Conservation (phyloP, 35 echinoderm and acorn worm genomes). For the Holothuria glaberrima region DNA sequence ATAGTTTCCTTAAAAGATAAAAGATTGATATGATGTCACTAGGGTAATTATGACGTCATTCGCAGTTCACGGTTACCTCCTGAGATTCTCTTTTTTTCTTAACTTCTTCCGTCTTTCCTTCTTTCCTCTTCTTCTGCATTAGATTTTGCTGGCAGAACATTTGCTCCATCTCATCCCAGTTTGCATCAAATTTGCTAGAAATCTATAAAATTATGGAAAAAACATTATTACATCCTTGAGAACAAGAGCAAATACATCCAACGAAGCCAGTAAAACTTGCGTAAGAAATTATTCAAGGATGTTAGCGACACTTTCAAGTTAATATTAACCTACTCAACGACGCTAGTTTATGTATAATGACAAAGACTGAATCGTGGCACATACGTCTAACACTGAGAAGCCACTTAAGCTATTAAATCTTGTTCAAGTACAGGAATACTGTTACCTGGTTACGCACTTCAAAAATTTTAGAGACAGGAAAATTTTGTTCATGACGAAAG, state of each 20-base stretch:
- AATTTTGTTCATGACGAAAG: no score
- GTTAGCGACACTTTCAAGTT: not conserved
- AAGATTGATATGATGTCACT: no score
- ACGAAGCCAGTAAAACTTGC: not conserved
- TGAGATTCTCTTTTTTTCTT: constrained; percentile 91
- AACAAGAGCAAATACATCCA: not conserved
- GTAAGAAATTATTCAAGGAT: not conserved
- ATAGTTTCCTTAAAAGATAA: no score
- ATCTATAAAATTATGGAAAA: constrained; percentile 50
- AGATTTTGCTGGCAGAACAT: constrained; percentile 88
- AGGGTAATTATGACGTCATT: no score
- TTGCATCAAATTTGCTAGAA: constrained; percentile 75
- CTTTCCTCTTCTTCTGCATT: constrained; percentile 68
- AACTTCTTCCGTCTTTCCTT: constrained; percentile 77
- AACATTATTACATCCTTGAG: not conserved
- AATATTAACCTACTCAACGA: no score
- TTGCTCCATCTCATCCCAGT: constrained; percentile 90
- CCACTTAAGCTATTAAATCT: no score
- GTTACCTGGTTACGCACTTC: no score
- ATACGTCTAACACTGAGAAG: no score
- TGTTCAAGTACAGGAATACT: no score
- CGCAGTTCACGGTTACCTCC: constrained; percentile 59
- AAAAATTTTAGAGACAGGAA: no score
- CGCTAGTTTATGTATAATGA: no score
- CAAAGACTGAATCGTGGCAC: no score